These are phyloP conservation scores for Teleiodes luculella DNA, from an alignment of 2,888 invertebrate species.

Conservation along the genomic window DNA sequence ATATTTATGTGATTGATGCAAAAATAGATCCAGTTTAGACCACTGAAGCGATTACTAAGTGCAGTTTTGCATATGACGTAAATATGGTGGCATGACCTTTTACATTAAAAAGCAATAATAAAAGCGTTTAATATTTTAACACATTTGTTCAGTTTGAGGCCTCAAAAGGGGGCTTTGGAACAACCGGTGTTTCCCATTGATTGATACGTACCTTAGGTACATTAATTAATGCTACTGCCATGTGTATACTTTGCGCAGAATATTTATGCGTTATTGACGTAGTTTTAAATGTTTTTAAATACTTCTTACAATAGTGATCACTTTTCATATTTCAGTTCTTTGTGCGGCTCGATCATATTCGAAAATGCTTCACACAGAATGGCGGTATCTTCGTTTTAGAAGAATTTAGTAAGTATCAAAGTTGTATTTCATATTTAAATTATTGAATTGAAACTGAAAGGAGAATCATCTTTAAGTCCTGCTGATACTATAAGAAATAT, in stretches of 20 bases:
- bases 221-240: background rate
- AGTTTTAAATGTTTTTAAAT: background rate
- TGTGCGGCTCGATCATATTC: slow-evolving; percentile 98
- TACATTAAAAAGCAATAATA: no score
- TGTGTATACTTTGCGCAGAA: slow-evolving; percentile 4
- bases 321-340: slow-evolving; percentile 92
- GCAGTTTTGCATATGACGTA: no score
- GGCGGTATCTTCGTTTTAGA: slow-evolving; percentile 99
- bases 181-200: background rate
- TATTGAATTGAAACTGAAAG: no score
- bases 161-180: background rate
- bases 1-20: no score
- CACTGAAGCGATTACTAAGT: no score
- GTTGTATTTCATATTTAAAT: no score
- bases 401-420: slow-evolving; percentile 97
- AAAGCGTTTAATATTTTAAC: no score
- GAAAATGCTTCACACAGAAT: slow-evolving; percentile 99
- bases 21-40: no score
- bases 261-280: slow-evolving; percentile 5
- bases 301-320: background rate
- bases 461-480: no score
- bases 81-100: no score
- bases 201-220: background rate
- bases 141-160: no score
- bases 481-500: no score